phyloP scores from a whole-genome alignment of 2,888 invertebrate species.

The Ommatoiulus sabulosus region DNA sequence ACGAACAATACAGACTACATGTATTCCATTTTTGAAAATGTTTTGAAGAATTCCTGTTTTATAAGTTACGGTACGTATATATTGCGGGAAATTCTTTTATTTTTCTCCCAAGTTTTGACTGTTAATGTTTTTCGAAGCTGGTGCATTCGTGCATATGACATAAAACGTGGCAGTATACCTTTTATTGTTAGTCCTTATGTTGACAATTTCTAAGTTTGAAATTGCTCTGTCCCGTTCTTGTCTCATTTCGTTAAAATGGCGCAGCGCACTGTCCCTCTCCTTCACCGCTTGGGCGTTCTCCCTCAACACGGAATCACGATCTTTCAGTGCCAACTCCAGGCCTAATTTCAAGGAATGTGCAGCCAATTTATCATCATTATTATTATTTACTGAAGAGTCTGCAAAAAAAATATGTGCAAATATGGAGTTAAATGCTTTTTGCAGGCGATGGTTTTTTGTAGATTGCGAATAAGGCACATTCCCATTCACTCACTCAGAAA shows the following conservation, averaged over 20 bases:
- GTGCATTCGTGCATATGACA: neutral
- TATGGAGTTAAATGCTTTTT: too few relatives aligned
- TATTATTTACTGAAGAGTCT: slow-evolving; percentile 6
- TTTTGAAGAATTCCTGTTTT: too few relatives aligned
- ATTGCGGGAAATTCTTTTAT: too few relatives aligned
- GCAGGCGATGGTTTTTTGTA: too few relatives aligned
- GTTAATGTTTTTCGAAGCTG: neutral
- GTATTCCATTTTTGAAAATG: too few relatives aligned
- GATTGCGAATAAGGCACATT: too few relatives aligned
- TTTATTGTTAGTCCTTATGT: slow-evolving; percentile 10
- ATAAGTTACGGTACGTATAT: too few relatives aligned
- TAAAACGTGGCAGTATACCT: neutral
- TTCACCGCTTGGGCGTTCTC: slow-evolving; percentile 66
- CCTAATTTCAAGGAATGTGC: slow-evolving; percentile 66
- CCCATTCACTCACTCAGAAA: too few relatives aligned
- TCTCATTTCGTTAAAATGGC: slow-evolving; percentile 64
- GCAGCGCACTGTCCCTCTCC: slow-evolving; percentile 65
- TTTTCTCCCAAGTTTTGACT: too few relatives aligned
- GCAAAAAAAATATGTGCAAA: too few relatives aligned
- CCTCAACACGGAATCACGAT: slow-evolving; percentile 66
- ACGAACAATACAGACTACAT: too few relatives aligned
- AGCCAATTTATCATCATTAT: slow-evolving; percentile 56
- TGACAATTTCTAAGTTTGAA: slow-evolving; percentile 63
- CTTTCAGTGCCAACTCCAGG: slow-evolving; percentile 66
- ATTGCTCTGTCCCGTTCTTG: slow-evolving; percentile 65